A percentile compares a stretch with the other conserved stretches of the same genome.
Conservation (phyloP, 2,113 vertebrate species). For the Crotalus helleri region DNA sequence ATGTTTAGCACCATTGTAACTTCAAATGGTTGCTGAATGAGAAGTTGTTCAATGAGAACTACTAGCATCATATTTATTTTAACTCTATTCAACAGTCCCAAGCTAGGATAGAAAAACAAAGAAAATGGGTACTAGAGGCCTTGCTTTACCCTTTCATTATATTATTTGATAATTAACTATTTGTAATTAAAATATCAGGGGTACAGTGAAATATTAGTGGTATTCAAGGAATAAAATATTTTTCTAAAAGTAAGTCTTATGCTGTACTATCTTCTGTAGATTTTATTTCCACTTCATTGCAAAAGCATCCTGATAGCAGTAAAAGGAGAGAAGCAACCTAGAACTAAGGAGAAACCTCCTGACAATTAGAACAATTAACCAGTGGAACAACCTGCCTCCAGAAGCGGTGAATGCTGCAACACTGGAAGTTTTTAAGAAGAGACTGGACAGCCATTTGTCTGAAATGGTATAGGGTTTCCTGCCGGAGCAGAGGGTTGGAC, state of each 20-base stretch:
- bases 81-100: not conserved
- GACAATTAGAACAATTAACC: no score
- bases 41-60: not conserved
- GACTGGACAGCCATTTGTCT: no score
- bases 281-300: constrained; percentile 5
- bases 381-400: no score
- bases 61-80: not conserved
- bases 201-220: not conserved
- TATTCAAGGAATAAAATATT: constrained; percentile 1
- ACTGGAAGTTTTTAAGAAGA: no score
- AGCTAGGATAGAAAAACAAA: not conserved
- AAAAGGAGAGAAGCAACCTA: not conserved
- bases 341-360: no score
- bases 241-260: constrained; percentile 20
- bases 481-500: no score
- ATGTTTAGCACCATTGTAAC: not conserved
- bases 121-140: not conserved
- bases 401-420: no score
- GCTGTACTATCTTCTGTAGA: constrained; percentile 13
- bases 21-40: not conserved
- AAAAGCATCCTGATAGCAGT: constrained; percentile 31
- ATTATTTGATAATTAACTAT: not conserved
- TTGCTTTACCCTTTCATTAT: not conserved
- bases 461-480: no score
- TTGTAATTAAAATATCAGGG: not conserved